A percentile compares a stretch with the other conserved stretches of the same genome.
Conservation (phyloP, 2,888 invertebrate species). For the Gari tellinella region DNA sequence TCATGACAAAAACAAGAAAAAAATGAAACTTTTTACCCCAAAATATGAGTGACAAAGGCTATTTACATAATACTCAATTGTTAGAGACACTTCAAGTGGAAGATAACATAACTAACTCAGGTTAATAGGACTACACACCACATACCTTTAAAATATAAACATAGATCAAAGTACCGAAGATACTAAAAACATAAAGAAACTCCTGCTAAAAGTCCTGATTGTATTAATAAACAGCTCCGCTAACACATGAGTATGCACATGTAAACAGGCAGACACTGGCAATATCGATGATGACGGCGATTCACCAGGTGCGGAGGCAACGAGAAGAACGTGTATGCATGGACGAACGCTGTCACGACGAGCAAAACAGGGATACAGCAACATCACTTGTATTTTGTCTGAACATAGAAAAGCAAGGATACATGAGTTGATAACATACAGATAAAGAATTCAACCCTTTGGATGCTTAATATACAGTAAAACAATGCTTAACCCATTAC, state of each 20-base stretch:
- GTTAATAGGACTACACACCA: constrained; percentile 18
- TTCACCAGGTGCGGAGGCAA: constrained; percentile 40
- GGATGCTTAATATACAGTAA: no score
- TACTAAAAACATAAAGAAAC: constrained; percentile 5
- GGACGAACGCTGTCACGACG: constrained; percentile 51
- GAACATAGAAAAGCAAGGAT: constrained; percentile 62
- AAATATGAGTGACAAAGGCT: neutral
- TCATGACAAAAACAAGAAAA: no score
- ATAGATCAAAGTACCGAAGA: neutral
- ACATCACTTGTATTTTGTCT: constrained; percentile 55
- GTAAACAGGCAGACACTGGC: constrained; percentile 24
- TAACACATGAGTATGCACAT: constrained; percentile 29
- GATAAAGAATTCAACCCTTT: neutral
- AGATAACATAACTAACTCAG: constrained; percentile 9
- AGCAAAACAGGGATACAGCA: constrained; percentile 48
- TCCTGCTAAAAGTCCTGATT: constrained; percentile 6
- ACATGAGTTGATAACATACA: constrained; percentile 27
- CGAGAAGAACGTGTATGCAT: constrained; percentile 53
- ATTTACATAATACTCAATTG: constrained; percentile 41
- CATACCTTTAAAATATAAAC: constrained; percentile 14
- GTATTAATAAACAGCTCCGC: constrained; percentile 6
- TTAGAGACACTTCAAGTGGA: constrained; percentile 35
- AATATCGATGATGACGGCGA: constrained; percentile 12
- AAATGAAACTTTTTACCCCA: no score
- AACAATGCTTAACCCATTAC: no score